Conservation (phyloP, 2,797 vertebrate species). For the Muscicapa comitata region DNA sequence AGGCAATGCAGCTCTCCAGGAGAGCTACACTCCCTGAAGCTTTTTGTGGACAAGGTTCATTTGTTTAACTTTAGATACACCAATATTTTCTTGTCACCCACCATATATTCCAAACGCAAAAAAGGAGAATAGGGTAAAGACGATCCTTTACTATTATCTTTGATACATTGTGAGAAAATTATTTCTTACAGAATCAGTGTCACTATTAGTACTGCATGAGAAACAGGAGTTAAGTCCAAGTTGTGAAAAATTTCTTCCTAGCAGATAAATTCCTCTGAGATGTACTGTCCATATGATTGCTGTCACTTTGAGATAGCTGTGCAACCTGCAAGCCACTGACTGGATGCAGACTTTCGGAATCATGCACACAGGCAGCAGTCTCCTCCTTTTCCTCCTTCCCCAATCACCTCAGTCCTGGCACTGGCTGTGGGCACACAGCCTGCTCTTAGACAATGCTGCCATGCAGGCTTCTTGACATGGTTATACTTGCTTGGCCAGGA, state of each 20-base stretch:
- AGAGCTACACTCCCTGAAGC: background rate
- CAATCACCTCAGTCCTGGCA: background rate
- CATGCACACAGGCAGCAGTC: background rate
- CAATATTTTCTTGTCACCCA: background rate
- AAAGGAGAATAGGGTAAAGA: background rate
- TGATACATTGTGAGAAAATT: background rate
- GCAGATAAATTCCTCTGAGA: background rate
- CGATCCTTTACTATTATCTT: background rate
- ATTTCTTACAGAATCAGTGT: background rate
- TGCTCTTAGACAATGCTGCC: background rate
- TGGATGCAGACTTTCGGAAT: background rate
- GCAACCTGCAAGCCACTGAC: background rate
- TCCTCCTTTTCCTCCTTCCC: background rate
- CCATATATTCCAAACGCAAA: background rate
- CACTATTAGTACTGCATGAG: background rate
- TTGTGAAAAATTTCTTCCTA: background rate
- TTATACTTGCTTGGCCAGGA: background rate
- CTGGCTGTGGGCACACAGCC: background rate
- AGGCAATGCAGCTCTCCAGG: background rate
- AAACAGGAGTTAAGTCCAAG: background rate
- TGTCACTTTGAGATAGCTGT: background rate
- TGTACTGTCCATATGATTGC: accelerated
- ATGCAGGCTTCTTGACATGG: background rate
- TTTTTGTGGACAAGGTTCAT: background rate
- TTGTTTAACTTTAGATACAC: background rate